Base-by-base conservation (phyloP, 2,113 vertebrate species). In the Microcebus lehilahytsara region DNA sequence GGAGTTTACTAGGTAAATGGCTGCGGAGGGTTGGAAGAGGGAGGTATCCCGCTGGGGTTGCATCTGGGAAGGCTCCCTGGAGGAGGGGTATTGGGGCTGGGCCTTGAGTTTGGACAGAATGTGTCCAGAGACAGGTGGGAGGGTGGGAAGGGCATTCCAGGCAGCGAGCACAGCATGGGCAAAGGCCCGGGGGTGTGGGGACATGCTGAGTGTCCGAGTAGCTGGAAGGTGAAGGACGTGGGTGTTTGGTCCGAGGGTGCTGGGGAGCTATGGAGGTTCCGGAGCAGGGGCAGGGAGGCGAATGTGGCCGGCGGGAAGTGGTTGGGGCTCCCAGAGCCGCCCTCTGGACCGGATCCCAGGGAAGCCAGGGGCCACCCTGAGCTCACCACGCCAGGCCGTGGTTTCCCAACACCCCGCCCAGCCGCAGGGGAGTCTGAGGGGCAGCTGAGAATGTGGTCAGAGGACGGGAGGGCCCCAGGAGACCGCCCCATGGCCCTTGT, bases 361-460 rank as follows among this genome's bases (percentile, higher is more conserved):
- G 58, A 85, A 91, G 81, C 32, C 93, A 93, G 72, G 64, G 96
- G 86, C 62, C 95, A 49, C 25, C 75, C 75, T 93, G 93, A 94
- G 46, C 72, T 96, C 89, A 91, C 42, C 0, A 1, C 27, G 10
- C 58, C 22, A 46, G 22, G 27, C 7, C 1, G 13, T 7, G 91
- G 2, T 97, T 96, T 95, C 97, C 22, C n/a, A 88, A 96, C 75
- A 83, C 17, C 77, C 74, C 9, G 19, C 30, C 83, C 20, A 3
- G 87, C 42, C 81, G 4, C 30, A 2, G 20, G 80, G 90, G 67
- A 90, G n/a, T 5, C 17, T 25, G 4, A 17, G 22, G 27, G 46
- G 34, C 10, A 2, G 85, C 49, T 67, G 62, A 13, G 72, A 96
- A 93, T 69, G 56, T 0, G 72, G 96, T 64, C 85, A 98, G 79